Percentiles rank a stretch among this genome's conserved stretches.
Evolutionary conservation across 1,140 invertebrate species (phyloP).

Genomic region (Bombus sylvicola): DNA sequence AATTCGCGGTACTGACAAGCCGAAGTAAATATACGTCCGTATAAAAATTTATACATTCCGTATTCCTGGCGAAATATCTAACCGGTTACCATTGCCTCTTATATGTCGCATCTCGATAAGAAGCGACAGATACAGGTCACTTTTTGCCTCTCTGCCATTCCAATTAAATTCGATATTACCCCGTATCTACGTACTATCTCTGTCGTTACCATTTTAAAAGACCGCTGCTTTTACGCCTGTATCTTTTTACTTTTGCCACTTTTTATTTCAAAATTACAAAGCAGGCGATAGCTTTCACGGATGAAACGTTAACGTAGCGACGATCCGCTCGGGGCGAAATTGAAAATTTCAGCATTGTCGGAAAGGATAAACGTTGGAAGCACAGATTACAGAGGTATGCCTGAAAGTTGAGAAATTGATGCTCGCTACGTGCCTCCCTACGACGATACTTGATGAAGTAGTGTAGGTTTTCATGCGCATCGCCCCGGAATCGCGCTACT

Average conservation of each 20-base stretch:
- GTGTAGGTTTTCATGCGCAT: conserved; percentile 2
- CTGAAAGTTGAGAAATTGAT: conserved; percentile 60
- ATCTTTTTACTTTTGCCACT: not conserved
- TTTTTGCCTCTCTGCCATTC: not conserved
- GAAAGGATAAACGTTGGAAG: not conserved
- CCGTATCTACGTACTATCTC: not conserved
- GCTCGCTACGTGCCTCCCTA: conserved; percentile 29
- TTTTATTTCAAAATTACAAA: not conserved
- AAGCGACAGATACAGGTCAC: conserved; percentile 37
- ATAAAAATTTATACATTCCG: conserved; percentile 64
- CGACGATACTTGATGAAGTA: conserved; percentile 19
- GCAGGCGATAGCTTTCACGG: not conserved
- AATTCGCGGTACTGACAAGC: conserved; percentile 42
- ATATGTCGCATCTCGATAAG: conserved; percentile 28
- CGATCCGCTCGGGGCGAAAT: not conserved
- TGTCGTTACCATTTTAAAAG: not conserved
- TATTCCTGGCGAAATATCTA: conserved; percentile 42
- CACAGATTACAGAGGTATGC: conserved; percentile 50
- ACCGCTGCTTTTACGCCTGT: not conserved
- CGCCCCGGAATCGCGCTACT: conserved; percentile 12
- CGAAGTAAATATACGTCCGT: conserved; percentile 52
- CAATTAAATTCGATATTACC: not conserved
- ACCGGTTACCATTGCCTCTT: conserved; percentile 32
- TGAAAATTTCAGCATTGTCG: conserved; percentile 9
- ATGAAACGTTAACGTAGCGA: not conserved